Evolutionary conservation across 2,888 invertebrate genomes (phyloP), one percentile per base, ranked within the genome.

Genomic region (Drosophila peninsularis): DNA sequence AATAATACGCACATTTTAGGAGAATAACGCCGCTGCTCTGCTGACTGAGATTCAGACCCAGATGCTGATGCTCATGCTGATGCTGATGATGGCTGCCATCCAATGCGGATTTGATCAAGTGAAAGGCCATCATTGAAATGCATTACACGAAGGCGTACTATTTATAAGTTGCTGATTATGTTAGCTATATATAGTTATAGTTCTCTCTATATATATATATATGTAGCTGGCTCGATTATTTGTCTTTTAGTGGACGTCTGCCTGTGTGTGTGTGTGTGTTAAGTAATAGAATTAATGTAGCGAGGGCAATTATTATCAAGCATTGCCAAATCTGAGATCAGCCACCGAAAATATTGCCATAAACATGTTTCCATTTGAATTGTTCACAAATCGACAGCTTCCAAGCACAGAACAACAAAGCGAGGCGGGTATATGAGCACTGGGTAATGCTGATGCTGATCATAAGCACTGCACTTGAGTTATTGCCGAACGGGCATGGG

Each of bases 101-200:
- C 76, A 91, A 67, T 42, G 91, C 90, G 62, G 90, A 89, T 78
- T 91, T 92, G 62, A 91, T 80, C 89, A 91, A 84, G 83, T 92
- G 92, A 80, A 89, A 91, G 61, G 91, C 90, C 90, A 91, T 90
- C 66, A 64, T 57, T 30, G n/a, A 54, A 42, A 37, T 75, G 75
- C 68, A 73, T 75, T 44, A 67, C 53, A 42, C 45, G 21, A 60
- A 17, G 13, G 19, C 36, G 11, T 14, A 30, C 24, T 10, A 21
- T 6, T 27, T 21, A 17, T 21, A 9, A 36, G 14, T 1, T 27
- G 50, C 11, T 19, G 45, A 44, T 55, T 45, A 17, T 32, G 3
- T 44, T 10, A 32, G 19, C 32, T 32, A 19, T 42, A 17, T 49
- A 32, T 30, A 21, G 3, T 11, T 39, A 11, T 11, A 2, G n/a